Conservation (phyloP, 2,888 invertebrate genomes). For the Ichneumon xanthorius region DNA sequence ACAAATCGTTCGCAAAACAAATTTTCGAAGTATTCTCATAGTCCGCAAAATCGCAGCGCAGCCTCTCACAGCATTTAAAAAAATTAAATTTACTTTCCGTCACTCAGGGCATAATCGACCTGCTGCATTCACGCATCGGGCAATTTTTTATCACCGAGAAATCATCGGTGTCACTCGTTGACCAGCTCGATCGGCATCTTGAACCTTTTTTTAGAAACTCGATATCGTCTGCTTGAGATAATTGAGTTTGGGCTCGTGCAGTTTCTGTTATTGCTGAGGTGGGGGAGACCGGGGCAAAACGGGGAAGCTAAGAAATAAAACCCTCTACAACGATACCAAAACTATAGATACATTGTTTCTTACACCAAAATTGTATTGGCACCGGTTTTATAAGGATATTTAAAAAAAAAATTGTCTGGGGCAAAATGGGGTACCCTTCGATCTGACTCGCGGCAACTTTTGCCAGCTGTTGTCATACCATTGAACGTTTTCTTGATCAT, state of each 20-base stretch:
- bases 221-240: background rate
- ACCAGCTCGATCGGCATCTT: background rate
- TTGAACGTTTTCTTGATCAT: too few species aligned
- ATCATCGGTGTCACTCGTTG: background rate
- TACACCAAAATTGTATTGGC: too few species aligned
- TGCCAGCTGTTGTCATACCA: too few species aligned
- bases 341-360: too few species aligned
- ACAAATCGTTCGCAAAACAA: constrained; percentile 70
- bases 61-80: constrained; percentile 3
- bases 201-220: background rate
- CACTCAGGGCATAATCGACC: background rate
- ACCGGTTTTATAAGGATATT: too few species aligned
- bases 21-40: constrained; percentile 41
- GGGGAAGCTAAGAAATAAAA: too few species aligned
- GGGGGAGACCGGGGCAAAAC: too few species aligned
- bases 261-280: background rate
- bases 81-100: background rate
- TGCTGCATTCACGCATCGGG: background rate
- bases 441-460: too few species aligned
- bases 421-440: too few species aligned
- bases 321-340: too few species aligned
- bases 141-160: background rate
- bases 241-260: background rate
- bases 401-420: too few species aligned
- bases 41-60: constrained; percentile 11